These are phyloP conservation scores for Hemibagrus wyckioides DNA, from an alignment of 2,113 vertebrate species.

Conservation along the genomic window DNA sequence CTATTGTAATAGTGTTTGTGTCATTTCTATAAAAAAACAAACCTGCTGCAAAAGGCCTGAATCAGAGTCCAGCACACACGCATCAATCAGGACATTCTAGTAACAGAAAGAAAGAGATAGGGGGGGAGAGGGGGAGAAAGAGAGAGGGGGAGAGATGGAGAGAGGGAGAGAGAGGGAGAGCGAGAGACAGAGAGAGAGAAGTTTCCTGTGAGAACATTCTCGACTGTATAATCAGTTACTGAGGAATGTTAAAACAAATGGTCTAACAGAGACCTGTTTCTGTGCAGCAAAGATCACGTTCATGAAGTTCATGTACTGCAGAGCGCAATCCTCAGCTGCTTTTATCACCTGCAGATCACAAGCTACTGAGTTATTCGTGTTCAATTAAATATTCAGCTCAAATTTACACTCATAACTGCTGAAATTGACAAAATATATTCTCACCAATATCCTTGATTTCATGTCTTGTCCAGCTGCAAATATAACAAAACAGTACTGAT, in stretches of 20 bases:
- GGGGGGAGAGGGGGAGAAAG: neutral
- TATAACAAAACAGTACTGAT: neutral
- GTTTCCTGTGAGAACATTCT: neutral
- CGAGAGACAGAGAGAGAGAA: constrained; percentile 25
- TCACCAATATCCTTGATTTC: constrained; percentile 95
- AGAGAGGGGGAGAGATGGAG: constrained; percentile 33
- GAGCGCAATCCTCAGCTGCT: constrained; percentile 89
- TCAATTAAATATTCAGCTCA: neutral
- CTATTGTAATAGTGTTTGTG: neutral
- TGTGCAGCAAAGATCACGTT: constrained; percentile 97
- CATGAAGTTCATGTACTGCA: constrained; percentile 99
- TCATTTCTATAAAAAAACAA: constrained; percentile 26
- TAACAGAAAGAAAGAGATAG: constrained; percentile 39
- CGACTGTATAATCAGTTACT: neutral
- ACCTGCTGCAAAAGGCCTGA: constrained; percentile 97
- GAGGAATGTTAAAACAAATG: neutral
- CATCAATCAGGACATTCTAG: constrained; percentile 93
- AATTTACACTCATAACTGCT: no score
- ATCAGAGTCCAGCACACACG: constrained; percentile 90
- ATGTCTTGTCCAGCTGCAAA: constrained; percentile 85
- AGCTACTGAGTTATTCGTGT: neutral
- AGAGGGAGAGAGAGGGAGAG: neutral
- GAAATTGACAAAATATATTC: constrained; percentile 42
- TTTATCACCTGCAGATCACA: constrained; percentile 84
- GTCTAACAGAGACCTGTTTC: constrained; percentile 80